phyloP scores from a whole-genome alignment of 1,140 invertebrate species.

The Bombus balteatus region DNA sequence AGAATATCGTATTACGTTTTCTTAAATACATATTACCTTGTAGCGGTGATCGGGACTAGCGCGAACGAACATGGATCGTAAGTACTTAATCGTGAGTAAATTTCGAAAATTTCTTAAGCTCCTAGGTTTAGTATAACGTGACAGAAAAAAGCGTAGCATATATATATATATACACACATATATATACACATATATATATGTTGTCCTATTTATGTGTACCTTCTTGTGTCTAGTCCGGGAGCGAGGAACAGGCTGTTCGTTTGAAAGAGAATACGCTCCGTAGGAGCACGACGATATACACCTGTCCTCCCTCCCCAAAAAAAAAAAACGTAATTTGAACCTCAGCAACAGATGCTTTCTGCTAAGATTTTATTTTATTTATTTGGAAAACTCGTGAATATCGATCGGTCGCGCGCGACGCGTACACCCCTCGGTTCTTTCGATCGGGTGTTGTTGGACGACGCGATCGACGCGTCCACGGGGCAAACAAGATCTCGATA shows the following conservation, averaged over 20 bases:
- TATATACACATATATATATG: constrained; percentile 43
- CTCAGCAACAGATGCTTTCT: constrained; percentile 44
- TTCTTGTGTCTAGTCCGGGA: constrained; percentile 80
- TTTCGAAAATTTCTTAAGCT: constrained; percentile 26
- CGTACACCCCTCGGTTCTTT: neutral
- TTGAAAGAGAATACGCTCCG: neutral
- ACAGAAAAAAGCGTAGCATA: constrained; percentile 13
- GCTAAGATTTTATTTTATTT: constrained; percentile 64
- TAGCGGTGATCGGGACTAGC: neutral
- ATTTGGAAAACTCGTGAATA: constrained; percentile 38
- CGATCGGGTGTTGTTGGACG: neutral
- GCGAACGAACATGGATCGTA: constrained; percentile 17
- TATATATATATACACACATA: constrained; percentile 8
- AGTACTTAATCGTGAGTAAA: constrained; percentile 42
- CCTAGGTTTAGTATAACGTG: constrained; percentile 34
- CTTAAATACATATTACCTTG: too few relatives aligned
- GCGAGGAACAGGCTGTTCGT: constrained; percentile 54
- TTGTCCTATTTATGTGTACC: constrained; percentile 79
- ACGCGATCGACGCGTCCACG: constrained; percentile 13
- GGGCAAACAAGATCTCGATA: constrained; percentile 58
- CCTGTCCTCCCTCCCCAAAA: neutral
- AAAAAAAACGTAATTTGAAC: constrained; percentile 33
- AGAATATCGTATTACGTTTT: neutral
- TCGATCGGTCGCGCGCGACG: neutral
- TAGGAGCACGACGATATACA: neutral